Evolutionary conservation across 2,113 vertebrate genomes (phyloP), one percentile per base, ranked within the genome.

Genomic region (Anseranas semipalmata): DNA sequence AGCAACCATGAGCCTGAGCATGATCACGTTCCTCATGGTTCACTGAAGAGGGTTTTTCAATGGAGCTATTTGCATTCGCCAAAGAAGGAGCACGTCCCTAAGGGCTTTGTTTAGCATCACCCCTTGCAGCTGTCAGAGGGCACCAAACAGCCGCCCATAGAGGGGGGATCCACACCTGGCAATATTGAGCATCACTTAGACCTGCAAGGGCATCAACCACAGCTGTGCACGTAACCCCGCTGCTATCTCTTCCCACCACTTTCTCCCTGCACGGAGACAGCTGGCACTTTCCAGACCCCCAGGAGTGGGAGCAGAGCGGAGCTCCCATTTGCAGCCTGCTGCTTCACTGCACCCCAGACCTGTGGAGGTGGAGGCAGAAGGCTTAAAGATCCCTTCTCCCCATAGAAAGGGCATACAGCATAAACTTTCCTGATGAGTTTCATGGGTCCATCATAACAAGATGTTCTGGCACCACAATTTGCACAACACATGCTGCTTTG

Each of bases 401-500:
- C 71, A 37, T 35, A 74, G 66, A 45, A 56, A 33, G 37, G 45
- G 8, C 0, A 2, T 50, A 58, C 15, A 65, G 30, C 15, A 60
- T 39, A 85, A 55, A 52, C 5, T 8, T 77, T 66, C 7, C 48
- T 1, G 0, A 12, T 9, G 9, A n/a, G 8, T 35, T 82, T 87
- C 67, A 48, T 1, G 0, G 25, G 18, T 56, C 48, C 8, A 0
- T 8, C 9, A 7, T 63, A 59, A 83, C 22, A 7, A 37, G 17
- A 12, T 11, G 15, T 62, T 41, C 53, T 58, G 46, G 55, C 35
- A 30, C n/a, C 41, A 24, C 1, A 1, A 37, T 45, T 85, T 43
- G 55, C 30, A 17, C 30, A 63, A 19, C 4, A 45, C 8, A 30
- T 7, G 7, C 19, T 79, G 45, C 43, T 55, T 58, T 72, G 5